These are phyloP conservation scores for Cydia amplana DNA, from an alignment of 1,140 invertebrate species.

Conservation along the genomic window DNA sequence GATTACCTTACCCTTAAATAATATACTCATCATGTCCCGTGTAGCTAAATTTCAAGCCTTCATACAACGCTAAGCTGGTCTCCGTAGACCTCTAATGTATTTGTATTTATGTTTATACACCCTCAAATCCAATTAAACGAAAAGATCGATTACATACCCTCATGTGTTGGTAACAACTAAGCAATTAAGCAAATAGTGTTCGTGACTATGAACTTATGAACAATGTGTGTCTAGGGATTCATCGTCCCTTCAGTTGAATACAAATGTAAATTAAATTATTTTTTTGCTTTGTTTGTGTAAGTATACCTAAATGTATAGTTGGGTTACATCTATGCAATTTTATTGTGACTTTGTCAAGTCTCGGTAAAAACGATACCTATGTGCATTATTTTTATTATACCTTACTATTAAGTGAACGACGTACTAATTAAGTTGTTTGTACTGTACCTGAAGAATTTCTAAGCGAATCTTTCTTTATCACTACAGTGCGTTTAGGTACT, in stretches of 20 bases:
- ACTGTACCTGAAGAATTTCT: no score
- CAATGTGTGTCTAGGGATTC: conserved; percentile 24
- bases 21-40: conserved; percentile 25
- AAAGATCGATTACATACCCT: conserved; percentile 30
- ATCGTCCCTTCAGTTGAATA: not conserved
- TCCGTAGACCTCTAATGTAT: conserved; percentile 19
- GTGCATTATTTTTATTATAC: no score
- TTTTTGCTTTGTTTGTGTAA: not conserved
- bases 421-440: no score
- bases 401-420: no score
- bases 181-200: conserved; percentile 31
- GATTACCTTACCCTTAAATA: conserved; percentile 19
- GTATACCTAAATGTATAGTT: not conserved
- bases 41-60: conserved; percentile 22
- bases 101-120: conserved; percentile 26
- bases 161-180: conserved; percentile 26
- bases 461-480: no score
- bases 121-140: conserved; percentile 27
- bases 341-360: not conserved
- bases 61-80: not conserved
- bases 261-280: conserved; percentile 15
- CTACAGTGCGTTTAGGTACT: no score
- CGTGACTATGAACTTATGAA: conserved; percentile 32
- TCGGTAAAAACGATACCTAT: no score
- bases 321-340: not conserved